These are phyloP conservation scores for Teinopalpus imperialis DNA, from an alignment of 2,888 invertebrate species.

Conservation along the genomic window DNA sequence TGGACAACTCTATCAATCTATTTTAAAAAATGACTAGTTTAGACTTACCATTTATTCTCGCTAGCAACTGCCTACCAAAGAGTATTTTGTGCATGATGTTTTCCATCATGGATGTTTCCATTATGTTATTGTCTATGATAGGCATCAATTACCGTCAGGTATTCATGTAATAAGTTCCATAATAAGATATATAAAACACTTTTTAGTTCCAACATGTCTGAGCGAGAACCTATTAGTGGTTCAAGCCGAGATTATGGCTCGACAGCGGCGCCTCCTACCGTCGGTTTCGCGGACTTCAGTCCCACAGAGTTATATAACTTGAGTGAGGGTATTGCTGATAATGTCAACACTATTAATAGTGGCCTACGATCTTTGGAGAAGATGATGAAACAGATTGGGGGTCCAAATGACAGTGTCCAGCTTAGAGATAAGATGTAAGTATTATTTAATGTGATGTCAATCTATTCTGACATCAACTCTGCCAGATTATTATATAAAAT, in stretches of 20 bases:
- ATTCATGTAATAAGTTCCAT: no score
- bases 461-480: not conserved
- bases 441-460: not conserved
- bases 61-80: no score
- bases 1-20: no score
- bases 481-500: no score
- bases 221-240: slow-evolving; percentile 65
- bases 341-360: slow-evolving; percentile 89
- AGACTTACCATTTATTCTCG: no score
- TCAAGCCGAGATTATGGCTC: slow-evolving; percentile 69
- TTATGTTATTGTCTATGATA: no score
- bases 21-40: no score
- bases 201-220: slow-evolving; percentile 53
- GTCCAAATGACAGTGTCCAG: slow-evolving; percentile 86
- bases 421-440: slow-evolving; percentile 71
- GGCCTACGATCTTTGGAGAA: slow-evolving; percentile 88
- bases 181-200: no score
- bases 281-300: slow-evolving; percentile 86
- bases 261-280: slow-evolving; percentile 83
- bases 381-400: slow-evolving; percentile 88
- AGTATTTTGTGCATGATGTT: no score
- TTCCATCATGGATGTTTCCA: no score
- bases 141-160: no score
- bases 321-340: slow-evolving; percentile 91
- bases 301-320: slow-evolving; percentile 89